Evolutionary conservation across 2,113 vertebrate species (phyloP).

Genomic region (Danionella cerebrum): DNA sequence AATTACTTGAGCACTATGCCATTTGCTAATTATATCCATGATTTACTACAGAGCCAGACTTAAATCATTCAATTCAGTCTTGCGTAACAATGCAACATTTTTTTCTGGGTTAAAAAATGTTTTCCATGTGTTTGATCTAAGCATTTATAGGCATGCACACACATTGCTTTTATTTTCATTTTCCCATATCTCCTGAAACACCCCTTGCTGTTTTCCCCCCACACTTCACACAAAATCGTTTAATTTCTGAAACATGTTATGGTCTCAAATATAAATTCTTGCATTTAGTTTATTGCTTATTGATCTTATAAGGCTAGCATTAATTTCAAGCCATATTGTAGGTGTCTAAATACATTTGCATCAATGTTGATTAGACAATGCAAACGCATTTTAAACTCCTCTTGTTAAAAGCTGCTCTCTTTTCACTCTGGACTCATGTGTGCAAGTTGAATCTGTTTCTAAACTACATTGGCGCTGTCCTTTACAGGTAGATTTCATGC

Average conservation of each 20-base stretch:
- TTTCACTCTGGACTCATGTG: constrained; percentile 22
- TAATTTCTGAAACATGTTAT: constrained; percentile 56
- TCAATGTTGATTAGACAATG: constrained; percentile 55
- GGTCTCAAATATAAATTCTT: constrained; percentile 57
- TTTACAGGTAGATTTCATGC: constrained; percentile 29
- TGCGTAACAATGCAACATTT: constrained; percentile 98
- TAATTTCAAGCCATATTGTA: constrained; percentile 64
- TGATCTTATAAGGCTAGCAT: constrained; percentile 69
- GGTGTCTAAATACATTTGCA: constrained; percentile 66
- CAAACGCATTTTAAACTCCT: constrained; percentile 52
- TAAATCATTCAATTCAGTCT: constrained; percentile 99
- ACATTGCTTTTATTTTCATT: constrained; percentile 70
- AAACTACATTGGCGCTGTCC: not conserved
- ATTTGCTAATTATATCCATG: constrained; percentile 99
- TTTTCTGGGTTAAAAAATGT: constrained; percentile 90
- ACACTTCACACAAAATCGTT: constrained; percentile 47
- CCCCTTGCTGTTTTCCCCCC: constrained; percentile 45
- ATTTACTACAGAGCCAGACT: constrained; percentile 99
- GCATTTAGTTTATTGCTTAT: constrained; percentile 72
- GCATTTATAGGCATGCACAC: constrained; percentile 81
- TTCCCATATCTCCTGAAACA: constrained; percentile 31
- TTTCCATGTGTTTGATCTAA: constrained; percentile 99
- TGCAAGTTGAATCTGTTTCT: constrained; percentile 10
- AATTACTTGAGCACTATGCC: constrained; percentile 99
- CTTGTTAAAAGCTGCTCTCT: constrained; percentile 51